Percentiles rank a stretch among this genome's conserved stretches.
Conservation (phyloP, 2,888 invertebrate species). For the Dicroscelio sp. region DNA sequence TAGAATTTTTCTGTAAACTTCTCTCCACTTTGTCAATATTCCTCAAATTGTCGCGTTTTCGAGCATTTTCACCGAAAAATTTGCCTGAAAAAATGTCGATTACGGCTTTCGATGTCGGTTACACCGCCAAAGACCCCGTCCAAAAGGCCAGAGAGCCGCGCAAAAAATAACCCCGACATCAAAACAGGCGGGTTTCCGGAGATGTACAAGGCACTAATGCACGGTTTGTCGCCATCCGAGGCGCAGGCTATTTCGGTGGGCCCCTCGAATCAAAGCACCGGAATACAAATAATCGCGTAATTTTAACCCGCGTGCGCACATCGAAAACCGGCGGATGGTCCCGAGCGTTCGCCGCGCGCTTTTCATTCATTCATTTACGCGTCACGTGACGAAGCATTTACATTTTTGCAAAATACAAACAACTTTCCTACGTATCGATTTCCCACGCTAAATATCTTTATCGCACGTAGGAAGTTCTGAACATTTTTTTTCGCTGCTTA, state of each 20-base stretch:
- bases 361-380: too few species aligned
- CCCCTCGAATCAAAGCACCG: conserved; percentile 1
- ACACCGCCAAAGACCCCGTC: background rate
- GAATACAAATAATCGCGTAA: conserved; percentile 33
- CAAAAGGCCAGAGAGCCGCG: background rate
- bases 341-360: background rate
- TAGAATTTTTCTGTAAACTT: too few species aligned
- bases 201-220: conserved; percentile 53
- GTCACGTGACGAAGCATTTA: too few species aligned
- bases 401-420: conserved; percentile 22
- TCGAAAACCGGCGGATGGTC: too few species aligned
- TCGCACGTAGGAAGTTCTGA: conserved; percentile 56
- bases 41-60: too few species aligned
- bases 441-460: conserved; percentile 64
- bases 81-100: too few species aligned
- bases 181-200: conserved; percentile 69
- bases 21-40: too few species aligned
- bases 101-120: too few species aligned
- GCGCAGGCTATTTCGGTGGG: conserved; percentile 47
- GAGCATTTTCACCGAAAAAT: too few species aligned
- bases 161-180: conserved; percentile 57
- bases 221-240: conserved; percentile 42
- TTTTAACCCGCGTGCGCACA: background rate
- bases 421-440: conserved; percentile 62
- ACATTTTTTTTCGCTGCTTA: too few species aligned